Evolutionary conservation across 2,113 vertebrate species (phyloP).

Genomic region (Tympanuchus pallidicinctus): DNA sequence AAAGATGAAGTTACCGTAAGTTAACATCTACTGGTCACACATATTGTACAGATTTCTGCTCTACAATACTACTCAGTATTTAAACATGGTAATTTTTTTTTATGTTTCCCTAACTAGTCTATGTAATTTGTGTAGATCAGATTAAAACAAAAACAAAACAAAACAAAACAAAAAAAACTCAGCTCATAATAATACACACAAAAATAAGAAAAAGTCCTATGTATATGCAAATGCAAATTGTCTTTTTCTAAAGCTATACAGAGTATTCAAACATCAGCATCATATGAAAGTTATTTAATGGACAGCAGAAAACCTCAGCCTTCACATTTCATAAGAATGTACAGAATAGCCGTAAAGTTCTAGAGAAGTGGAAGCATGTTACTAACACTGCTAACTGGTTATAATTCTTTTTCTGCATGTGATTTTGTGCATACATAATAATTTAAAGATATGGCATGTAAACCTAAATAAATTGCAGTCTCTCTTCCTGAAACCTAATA

Average conservation of each 20-base stretch:
- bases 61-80: too few relatives aligned
- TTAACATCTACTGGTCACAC: background rate
- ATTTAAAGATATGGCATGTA: background rate
- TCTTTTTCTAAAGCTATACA: fast-evolving
- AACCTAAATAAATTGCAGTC: background rate
- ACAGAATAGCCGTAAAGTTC: background rate
- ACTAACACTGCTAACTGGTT: background rate
- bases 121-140: background rate
- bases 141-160: background rate
- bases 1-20: background rate
- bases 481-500: background rate
- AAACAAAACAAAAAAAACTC: background rate
- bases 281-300: background rate
- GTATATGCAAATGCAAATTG: background rate
- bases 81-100: background rate
- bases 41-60: background rate
- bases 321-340: background rate
- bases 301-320: background rate
- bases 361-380: background rate
- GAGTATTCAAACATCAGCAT: background rate
- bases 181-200: background rate
- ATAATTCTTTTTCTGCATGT: background rate
- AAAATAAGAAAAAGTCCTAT: background rate
- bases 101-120: background rate
- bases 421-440: background rate